Conservation (phyloP, 1,140 invertebrate genomes). For the Polypedilum vanderplanki region DNA sequence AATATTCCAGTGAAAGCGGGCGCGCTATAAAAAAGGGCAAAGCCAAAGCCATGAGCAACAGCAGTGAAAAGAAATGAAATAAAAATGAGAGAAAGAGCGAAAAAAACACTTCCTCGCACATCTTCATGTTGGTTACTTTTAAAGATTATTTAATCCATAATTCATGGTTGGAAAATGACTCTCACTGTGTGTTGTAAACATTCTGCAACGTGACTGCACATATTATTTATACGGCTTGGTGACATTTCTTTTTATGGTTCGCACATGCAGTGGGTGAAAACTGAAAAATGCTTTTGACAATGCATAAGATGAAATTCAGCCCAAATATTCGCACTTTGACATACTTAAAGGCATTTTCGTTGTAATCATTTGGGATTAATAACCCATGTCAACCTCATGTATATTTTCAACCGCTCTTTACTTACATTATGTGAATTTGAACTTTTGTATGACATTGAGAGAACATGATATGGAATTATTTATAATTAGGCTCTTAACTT, state of each 20-base stretch:
- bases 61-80: background rate
- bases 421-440: too few relatives aligned
- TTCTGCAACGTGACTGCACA: constrained; percentile 15
- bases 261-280: too few relatives aligned
- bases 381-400: too few relatives aligned
- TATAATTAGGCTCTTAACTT: too few relatives aligned
- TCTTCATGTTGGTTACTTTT: constrained; percentile 8
- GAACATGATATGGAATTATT: too few relatives aligned
- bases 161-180: constrained; percentile 17
- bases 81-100: background rate
- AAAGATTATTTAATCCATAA: constrained; percentile 20
- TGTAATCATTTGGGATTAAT: too few relatives aligned
- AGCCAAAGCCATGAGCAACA: background rate
- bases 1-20: constrained; percentile 8
- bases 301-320: too few relatives aligned
- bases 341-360: too few relatives aligned
- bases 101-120: background rate
- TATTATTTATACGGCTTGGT: background rate
- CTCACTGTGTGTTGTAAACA: background rate
- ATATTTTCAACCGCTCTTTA: too few relatives aligned
- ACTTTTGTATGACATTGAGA: too few relatives aligned
- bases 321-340: too few relatives aligned
- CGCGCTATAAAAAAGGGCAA: background rate
- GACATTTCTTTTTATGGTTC: background rate
- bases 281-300: too few relatives aligned